Percentiles rank a stretch among this genome's conserved stretches.
Conservation (phyloP, 2,888 invertebrate species). For the Pteria penguin region DNA sequence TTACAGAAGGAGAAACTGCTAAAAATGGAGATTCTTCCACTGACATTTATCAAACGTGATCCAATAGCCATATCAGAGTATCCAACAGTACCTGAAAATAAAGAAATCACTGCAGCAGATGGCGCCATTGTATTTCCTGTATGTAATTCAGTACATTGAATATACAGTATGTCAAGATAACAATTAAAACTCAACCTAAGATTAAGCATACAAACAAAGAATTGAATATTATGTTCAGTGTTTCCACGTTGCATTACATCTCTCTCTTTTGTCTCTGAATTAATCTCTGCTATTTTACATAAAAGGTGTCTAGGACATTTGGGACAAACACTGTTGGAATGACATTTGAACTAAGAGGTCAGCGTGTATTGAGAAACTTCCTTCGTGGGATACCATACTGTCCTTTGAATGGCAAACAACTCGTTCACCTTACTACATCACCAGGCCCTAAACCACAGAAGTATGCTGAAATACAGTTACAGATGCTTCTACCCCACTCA, state of each 20-base stretch:
- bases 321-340: constrained; percentile 49
- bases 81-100: constrained; percentile 39
- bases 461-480: constrained; percentile 31
- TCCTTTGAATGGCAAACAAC: constrained; percentile 51
- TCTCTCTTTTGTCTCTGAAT: too few relatives aligned
- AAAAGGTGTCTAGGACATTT: constrained; percentile 43
- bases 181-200: too few relatives aligned
- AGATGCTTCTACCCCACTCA: background rate
- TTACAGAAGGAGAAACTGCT: constrained; percentile 34
- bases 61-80: constrained; percentile 36
- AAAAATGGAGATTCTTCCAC: constrained; percentile 18
- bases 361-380: constrained; percentile 35
- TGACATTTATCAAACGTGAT: constrained; percentile 40
- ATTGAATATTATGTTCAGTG: too few relatives aligned
- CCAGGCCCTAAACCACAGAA: constrained; percentile 40
- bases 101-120: constrained; percentile 47
- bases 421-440: constrained; percentile 17
- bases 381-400: constrained; percentile 34
- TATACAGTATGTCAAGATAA: too few relatives aligned
- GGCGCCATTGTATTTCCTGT: constrained; percentile 45
- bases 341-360: constrained; percentile 39
- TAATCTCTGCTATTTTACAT: too few relatives aligned
- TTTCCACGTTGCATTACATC: too few relatives aligned
- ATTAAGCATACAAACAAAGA: too few relatives aligned
- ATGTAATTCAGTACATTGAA: too few relatives aligned